Conservation (phyloP, 2,888 invertebrate genomes). For the Drosophila melanocephala region DNA sequence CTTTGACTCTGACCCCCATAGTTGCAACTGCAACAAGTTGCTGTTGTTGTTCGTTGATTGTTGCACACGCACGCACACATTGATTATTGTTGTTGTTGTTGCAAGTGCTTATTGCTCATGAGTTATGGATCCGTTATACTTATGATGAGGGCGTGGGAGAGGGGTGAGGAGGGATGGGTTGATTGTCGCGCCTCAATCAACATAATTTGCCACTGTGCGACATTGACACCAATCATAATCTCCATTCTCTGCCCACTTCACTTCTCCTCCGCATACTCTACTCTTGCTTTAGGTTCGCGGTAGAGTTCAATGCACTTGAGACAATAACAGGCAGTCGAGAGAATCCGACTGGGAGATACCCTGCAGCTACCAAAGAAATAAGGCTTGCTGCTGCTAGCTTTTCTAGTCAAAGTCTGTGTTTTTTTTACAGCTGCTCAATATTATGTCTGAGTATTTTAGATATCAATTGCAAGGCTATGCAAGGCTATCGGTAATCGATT, state of each 20-base stretch:
- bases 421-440: background rate
- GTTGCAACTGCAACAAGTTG: conserved; percentile 59
- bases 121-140: conserved; percentile 53
- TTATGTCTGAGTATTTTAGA: background rate
- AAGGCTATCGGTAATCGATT: background rate
- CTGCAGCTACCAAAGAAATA: background rate
- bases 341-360: background rate
- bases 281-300: conserved; percentile 1
- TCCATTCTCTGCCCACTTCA: conserved; percentile 40
- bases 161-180: too few relatives aligned
- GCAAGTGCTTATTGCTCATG: conserved; percentile 35
- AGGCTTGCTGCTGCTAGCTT: background rate
- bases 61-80: conserved; percentile 23
- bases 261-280: conserved; percentile 54
- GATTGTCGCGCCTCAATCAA: conserved; percentile 61
- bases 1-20: conserved; percentile 80
- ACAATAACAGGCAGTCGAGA: conserved; percentile 1
- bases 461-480: background rate
- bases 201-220: conserved; percentile 62
- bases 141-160: conserved; percentile 52
- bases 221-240: conserved; percentile 56
- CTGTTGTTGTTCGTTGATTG: conserved; percentile 37
- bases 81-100: conserved; percentile 4
- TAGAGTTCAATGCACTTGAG: conserved; percentile 70
- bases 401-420: background rate